Conservation (phyloP, 2,797 vertebrate species). For the Gambusia yucatana region DNA sequence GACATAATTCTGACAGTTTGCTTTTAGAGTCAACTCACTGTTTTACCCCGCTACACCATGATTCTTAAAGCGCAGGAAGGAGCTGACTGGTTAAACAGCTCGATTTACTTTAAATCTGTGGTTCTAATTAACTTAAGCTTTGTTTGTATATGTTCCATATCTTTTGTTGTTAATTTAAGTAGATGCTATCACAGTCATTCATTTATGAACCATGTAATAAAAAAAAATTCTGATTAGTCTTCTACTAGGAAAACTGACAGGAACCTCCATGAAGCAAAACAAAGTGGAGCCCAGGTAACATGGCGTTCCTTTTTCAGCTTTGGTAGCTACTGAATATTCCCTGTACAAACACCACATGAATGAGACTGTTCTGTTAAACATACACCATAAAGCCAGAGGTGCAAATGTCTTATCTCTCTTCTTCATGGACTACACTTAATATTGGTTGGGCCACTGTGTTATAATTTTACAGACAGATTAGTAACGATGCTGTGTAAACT, state of each 20-base stretch:
- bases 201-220: background rate
- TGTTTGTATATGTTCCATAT: background rate
- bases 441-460: background rate
- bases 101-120: background rate
- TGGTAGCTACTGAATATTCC: background rate
- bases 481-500: background rate
- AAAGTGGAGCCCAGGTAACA: background rate
- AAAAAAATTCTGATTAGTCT: background rate
- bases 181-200: background rate
- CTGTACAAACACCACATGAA: conserved; percentile 13
- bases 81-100: background rate
- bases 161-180: background rate
- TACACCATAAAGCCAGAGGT: conserved; percentile 10
- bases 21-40: background rate
- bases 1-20: conserved; percentile 6
- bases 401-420: background rate
- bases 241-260: conserved; percentile 8
- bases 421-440: background rate
- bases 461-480: conserved; percentile 14
- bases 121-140: background rate
- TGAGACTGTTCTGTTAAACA: background rate
- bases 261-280: conserved; percentile 7
- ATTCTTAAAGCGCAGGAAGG: conserved; percentile 5
- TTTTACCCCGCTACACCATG: background rate
- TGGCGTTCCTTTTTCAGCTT: background rate